Base-by-base conservation (phyloP, 2,888 invertebrate genomes). In the Pseudococcus jackbeardsleyi region DNA sequence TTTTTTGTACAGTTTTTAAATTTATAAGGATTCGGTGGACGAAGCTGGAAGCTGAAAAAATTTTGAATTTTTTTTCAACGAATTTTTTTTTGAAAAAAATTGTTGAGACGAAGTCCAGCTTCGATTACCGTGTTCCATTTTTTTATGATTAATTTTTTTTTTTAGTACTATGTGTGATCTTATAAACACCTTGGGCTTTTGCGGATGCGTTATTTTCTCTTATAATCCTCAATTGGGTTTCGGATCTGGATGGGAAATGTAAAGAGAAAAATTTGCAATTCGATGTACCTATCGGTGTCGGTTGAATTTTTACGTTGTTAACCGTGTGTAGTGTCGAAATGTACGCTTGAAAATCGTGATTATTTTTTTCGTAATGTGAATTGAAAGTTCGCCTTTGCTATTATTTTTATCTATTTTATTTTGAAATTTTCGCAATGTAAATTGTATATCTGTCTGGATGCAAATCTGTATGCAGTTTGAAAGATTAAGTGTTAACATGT, bases 201-300 rank as follows among this genome's bases (percentile, higher is more conserved):
- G 86, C 86, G 86, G 86, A 87, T 87, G 68, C 50, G 48, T 87
- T 87, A 87, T 87, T 87, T 87, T 87, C 86, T 87, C 86, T 87
- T 22, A 77, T 50, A 77, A 87, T 87, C 86, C 86, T 87, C 86
- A 77, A 19, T 22, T 33, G 72, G 72, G 33, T 33, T 72, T 42
- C 17, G 72, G 72, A 33, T 72, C 7, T 26, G 26, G 68, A 72
- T 15, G 33, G 33, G 33, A 72, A 33, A 72, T 72, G 72, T 72
- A 72, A 72, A 72, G n/a, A n/a, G n/a, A n/a, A 64, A 64, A 72
- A 26, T 33, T 72, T 22, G 22, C 22, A 3, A 22, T 72, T 19
- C 5, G 12, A 17, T 72, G 15, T 42, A 42, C 42, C 42, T 42
- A 42, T 72, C 72, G 72, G 72, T 72, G 72, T 72, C 33, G 72